Conservation (phyloP, 2,797 vertebrate species). For the Distichodus sexfasciatus region DNA sequence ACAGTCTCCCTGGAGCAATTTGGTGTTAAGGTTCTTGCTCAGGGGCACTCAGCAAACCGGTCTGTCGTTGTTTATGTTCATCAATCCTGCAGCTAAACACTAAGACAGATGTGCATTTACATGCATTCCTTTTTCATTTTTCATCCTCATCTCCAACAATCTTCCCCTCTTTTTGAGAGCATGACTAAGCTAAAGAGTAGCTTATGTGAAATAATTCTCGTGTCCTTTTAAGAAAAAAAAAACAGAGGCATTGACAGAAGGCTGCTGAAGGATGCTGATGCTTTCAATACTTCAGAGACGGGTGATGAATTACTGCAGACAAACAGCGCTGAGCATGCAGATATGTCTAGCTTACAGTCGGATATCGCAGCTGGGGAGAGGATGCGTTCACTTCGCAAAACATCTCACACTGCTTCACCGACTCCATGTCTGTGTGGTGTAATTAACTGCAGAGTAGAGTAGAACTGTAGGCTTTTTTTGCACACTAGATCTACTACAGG, state of each 20-base stretch:
- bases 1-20: too few relatives aligned
- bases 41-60: too few relatives aligned
- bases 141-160: not conserved
- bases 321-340: slow-evolving; percentile 81
- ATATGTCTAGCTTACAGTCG: slow-evolving; percentile 74
- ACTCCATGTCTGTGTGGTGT: slow-evolving; percentile 30
- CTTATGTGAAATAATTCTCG: slow-evolving; percentile 54
- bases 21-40: too few relatives aligned
- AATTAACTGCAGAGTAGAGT: slow-evolving; percentile 14
- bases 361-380: slow-evolving; percentile 60
- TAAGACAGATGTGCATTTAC: too few relatives aligned
- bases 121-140: not conserved
- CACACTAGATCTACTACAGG: not conserved
- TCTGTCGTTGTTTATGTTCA: too few relatives aligned
- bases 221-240: slow-evolving; percentile 43
- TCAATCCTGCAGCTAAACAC: too few relatives aligned
- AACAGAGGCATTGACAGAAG: slow-evolving; percentile 82
- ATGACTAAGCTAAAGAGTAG: too few relatives aligned
- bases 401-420: slow-evolving; percentile 54
- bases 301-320: slow-evolving; percentile 83
- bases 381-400: slow-evolving; percentile 45
- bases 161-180: slow-evolving; percentile 10
- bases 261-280: slow-evolving; percentile 76
- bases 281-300: slow-evolving; percentile 81
- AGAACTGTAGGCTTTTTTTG: not conserved